phyloP scores from a whole-genome alignment of 2,113 vertebrate species.

The Elaphurus davidianus region DNA sequence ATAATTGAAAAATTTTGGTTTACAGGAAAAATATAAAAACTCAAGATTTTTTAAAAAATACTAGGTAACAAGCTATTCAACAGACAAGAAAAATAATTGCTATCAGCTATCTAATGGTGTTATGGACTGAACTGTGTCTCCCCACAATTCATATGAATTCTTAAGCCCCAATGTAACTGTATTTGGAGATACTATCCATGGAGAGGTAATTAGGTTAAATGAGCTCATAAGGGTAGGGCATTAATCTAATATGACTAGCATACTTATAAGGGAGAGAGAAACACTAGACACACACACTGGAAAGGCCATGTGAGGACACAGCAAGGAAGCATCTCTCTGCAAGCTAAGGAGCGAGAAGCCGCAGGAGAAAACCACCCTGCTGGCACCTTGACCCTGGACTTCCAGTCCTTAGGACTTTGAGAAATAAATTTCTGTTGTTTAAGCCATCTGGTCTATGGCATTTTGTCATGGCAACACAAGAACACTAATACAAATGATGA shows the following conservation, averaged over 20 bases:
- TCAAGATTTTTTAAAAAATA: not conserved
- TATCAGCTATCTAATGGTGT: not conserved
- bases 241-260: not conserved
- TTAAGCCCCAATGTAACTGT: not conserved
- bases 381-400: not conserved
- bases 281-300: not conserved
- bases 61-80: not conserved
- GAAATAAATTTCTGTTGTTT: not conserved
- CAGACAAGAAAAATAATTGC: not conserved
- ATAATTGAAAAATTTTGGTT: not conserved
- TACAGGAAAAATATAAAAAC: constrained; percentile 22
- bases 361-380: not conserved
- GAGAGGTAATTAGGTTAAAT: not conserved
- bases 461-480: not conserved
- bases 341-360: not conserved
- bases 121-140: not conserved
- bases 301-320: not conserved
- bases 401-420: not conserved
- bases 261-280: not conserved
- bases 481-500: not conserved
- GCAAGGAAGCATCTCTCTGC: not conserved
- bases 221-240: not conserved
- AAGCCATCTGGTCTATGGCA: not conserved
- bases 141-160: not conserved
- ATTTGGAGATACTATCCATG: not conserved